phyloP scores from a whole-genome alignment of 2,113 vertebrate species.

The Phaetusa simplex region DNA sequence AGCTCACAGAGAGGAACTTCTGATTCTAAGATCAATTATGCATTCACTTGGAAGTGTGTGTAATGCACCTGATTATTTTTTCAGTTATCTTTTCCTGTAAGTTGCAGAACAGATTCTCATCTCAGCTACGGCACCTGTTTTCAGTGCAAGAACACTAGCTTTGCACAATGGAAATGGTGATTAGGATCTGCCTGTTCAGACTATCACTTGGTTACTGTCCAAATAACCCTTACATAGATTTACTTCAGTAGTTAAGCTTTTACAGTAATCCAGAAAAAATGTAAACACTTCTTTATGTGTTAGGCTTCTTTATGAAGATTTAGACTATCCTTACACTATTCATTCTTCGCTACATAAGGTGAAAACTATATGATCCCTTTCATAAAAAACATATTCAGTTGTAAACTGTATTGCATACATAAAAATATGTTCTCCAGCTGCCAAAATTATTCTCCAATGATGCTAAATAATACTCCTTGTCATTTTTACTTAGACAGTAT shows the following conservation, averaged over 20 bases:
- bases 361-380: background rate
- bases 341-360: background rate
- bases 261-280: background rate
- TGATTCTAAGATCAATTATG: background rate
- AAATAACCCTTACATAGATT: background rate
- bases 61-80: background rate
- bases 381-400: background rate
- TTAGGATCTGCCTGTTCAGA: background rate
- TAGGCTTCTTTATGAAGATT: background rate
- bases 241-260: background rate
- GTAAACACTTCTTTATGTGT: no score
- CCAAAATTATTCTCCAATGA: conserved; percentile 20
- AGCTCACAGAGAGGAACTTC: background rate
- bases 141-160: background rate
- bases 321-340: background rate
- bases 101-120: background rate
- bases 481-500: conserved; percentile 24
- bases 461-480: conserved; percentile 40
- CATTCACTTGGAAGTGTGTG: background rate
- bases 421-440: conserved; percentile 4
- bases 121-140: background rate
- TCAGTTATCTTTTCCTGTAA: background rate
- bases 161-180: background rate
- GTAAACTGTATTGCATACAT: background rate
- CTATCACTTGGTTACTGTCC: background rate